Evolutionary conservation across 2,797 vertebrate genomes (phyloP).

Genomic region (Amphiprion clarkii): DNA sequence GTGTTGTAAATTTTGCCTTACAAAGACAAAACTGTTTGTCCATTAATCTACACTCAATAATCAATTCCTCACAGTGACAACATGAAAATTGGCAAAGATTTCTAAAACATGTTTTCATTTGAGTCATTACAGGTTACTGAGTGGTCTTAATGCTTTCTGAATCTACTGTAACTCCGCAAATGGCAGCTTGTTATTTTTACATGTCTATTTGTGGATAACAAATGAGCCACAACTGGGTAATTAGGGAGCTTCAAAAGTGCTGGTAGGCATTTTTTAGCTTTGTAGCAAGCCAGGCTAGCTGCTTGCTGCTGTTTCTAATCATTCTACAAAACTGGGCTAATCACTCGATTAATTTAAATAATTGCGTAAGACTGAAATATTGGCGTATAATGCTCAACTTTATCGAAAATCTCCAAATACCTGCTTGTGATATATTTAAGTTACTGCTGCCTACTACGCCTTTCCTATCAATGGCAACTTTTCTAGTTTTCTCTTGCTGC

Average conservation of each 20-base stretch:
- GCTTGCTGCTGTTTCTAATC: neutral
- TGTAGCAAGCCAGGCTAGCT: neutral
- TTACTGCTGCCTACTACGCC: neutral
- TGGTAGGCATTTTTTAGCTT: neutral
- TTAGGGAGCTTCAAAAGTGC: neutral
- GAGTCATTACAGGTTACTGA: no score
- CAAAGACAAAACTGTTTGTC: no score
- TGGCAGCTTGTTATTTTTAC: neutral
- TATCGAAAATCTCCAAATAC: slow-evolving; percentile 5
- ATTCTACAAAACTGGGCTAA: slow-evolving; percentile 1
- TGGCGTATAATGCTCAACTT: neutral
- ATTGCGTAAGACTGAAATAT: neutral
- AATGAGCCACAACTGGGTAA: neutral
- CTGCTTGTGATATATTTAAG: neutral
- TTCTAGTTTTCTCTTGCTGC: slow-evolving; percentile 53
- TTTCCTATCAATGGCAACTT: slow-evolving; percentile 45
- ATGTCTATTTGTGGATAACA: neutral
- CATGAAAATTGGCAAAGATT: no score
- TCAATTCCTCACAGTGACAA: no score
- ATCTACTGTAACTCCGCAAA: neutral
- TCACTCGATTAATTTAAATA: neutral
- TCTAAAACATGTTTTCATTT: no score
- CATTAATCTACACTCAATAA: no score
- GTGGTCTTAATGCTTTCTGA: neutral
- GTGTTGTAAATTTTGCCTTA: no score